phyloP scores from a whole-genome alignment of 2,113 vertebrate genomes.

The Gymnarchus niloticus region DNA sequence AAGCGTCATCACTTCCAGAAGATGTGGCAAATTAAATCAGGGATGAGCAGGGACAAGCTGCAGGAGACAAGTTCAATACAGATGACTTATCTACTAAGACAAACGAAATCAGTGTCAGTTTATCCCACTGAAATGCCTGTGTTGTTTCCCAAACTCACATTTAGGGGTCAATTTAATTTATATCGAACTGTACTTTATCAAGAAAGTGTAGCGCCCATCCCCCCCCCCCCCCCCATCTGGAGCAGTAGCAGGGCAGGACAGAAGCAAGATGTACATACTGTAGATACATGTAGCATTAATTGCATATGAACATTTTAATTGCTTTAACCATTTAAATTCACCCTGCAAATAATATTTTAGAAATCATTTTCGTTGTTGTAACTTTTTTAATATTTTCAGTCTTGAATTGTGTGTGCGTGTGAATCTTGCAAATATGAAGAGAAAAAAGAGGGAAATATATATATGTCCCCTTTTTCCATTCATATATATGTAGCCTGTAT shows the following conservation, averaged over 20 bases:
- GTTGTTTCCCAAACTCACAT: conserved; percentile 49
- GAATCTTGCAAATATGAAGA: too few species aligned
- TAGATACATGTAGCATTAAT: background rate
- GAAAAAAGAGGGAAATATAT: too few species aligned
- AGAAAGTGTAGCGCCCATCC: conserved; percentile 29
- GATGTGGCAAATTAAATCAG: conserved; percentile 73
- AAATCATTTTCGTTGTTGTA: conserved; percentile 2
- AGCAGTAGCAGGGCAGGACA: background rate
- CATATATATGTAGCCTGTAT: too few species aligned
- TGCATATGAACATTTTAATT: background rate
- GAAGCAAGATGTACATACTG: background rate
- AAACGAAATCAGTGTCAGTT: conserved; percentile 73
- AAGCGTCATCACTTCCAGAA: conserved; percentile 51
- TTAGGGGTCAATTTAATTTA: conserved; percentile 61
- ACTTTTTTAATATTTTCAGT: too few species aligned
- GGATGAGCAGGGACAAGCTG: conserved; percentile 57
- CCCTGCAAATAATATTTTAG: conserved; percentile 6
- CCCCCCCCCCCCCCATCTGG: conserved; percentile 23
- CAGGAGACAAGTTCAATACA: conserved; percentile 66
- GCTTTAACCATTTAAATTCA: conserved; percentile 14
- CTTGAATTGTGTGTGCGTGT: too few species aligned
- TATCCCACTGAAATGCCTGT: conserved; percentile 60
- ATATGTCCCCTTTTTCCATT: too few species aligned
- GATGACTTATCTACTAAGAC: conserved; percentile 78
- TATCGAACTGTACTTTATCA: conserved; percentile 56